phyloP scores from a whole-genome alignment of 2,888 invertebrate genomes.

The Alviniconcha strummeri region DNA sequence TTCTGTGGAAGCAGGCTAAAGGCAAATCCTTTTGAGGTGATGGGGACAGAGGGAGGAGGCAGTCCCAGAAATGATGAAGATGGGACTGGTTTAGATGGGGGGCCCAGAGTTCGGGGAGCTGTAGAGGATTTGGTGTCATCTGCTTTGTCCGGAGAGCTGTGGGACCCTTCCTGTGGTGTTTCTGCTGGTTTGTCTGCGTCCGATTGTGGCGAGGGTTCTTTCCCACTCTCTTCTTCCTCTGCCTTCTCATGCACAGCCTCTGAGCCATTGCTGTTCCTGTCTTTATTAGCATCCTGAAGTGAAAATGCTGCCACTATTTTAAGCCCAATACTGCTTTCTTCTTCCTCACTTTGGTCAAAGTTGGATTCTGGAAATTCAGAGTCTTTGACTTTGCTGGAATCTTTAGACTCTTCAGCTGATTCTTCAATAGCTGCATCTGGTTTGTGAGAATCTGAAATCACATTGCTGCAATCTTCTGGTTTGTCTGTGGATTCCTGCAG shows the following conservation, averaged over 20 bases:
- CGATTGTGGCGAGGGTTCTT: neutral
- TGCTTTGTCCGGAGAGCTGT: neutral
- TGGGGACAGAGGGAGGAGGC: neutral
- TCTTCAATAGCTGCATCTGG: neutral
- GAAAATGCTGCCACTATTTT: conserved; percentile 47
- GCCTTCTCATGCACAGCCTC: neutral
- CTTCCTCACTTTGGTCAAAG: conserved; percentile 30
- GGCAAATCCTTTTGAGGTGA: neutral
- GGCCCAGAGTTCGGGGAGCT: conserved; percentile 6
- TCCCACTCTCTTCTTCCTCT: neutral
- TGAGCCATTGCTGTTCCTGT: neutral
- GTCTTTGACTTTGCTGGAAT: neutral
- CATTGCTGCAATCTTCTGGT: neutral
- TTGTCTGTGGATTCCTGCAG: neutral
- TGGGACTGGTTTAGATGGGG: conserved; percentile 28
- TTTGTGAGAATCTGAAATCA: neutral
- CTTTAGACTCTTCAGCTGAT: neutral
- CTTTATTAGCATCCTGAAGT: conserved; percentile 31
- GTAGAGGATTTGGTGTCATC: neutral
- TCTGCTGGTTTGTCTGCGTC: neutral
- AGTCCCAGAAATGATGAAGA: conserved; percentile 28
- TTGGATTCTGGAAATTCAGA: conserved; percentile 13
- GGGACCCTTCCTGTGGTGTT: neutral
- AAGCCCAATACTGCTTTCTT: conserved; percentile 28
- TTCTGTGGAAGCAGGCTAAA: conserved; percentile 13